A percentile compares a stretch with the other conserved stretches of the same genome.
phyloP scores from a whole-genome alignment of 2,113 vertebrate species.

The Coregonus clupeaformis region DNA sequence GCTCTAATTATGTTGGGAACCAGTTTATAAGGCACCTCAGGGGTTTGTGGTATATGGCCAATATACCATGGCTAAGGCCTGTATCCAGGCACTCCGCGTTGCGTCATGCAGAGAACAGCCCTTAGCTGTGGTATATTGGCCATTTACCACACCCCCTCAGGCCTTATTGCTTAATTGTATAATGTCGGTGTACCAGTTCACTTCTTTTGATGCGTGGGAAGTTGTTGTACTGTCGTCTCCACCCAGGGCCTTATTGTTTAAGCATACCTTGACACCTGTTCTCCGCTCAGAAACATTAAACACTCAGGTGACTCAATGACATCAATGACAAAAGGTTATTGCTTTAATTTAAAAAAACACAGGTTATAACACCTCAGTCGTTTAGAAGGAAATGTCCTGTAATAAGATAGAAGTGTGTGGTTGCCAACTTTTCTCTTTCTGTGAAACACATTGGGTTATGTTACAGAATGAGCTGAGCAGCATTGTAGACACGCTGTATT shows the following conservation, averaged over 20 bases:
- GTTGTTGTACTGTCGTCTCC: slow-evolving; percentile 29
- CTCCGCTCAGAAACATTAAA: slow-evolving; percentile 52
- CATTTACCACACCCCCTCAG: too few species aligned
- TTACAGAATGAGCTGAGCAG: slow-evolving; percentile 63
- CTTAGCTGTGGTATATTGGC: too few species aligned
- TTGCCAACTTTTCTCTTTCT: slow-evolving; percentile 53
- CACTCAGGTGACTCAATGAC: slow-evolving; percentile 60
- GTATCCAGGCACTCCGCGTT: too few species aligned
- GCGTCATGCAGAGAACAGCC: too few species aligned
- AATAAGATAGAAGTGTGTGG: slow-evolving; percentile 48
- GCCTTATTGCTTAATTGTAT: too few species aligned
- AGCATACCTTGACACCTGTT: slow-evolving; percentile 59
- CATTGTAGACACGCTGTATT: slow-evolving; percentile 33
- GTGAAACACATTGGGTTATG: slow-evolving; percentile 34
- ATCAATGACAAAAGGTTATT: not conserved
- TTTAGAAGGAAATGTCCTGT: slow-evolving; percentile 51
- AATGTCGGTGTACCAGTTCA: slow-evolving; percentile 13
- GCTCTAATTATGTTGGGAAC: too few species aligned
- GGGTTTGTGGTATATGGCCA: too few species aligned
- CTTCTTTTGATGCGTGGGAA: slow-evolving; percentile 52
- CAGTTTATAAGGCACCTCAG: too few species aligned
- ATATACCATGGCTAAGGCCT: too few species aligned
- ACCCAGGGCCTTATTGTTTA: slow-evolving; percentile 44
- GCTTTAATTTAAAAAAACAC: slow-evolving; percentile 69
- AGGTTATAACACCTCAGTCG: slow-evolving; percentile 60